Conservation (phyloP, 2,888 invertebrate species). For the Cantharis lateralis region DNA sequence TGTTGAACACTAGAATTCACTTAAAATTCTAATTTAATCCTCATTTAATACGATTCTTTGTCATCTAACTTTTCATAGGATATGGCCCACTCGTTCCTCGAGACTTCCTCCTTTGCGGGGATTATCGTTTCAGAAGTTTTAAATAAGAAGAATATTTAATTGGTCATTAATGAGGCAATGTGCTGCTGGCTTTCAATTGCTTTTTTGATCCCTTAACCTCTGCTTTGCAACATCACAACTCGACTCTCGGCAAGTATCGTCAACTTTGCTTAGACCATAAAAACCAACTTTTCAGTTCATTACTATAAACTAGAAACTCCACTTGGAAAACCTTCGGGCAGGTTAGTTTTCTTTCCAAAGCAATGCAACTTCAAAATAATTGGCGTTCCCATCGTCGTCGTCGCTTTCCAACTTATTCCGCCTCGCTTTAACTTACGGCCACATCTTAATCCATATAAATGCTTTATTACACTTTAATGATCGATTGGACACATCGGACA, state of each 20-base stretch:
- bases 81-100: slow-evolving; percentile 19
- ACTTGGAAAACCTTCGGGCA: slow-evolving; percentile 13
- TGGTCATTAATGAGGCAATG: slow-evolving; percentile 21
- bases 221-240: slow-evolving; percentile 4
- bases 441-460: neutral
- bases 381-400: slow-evolving; percentile 1
- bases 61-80: slow-evolving; percentile 36
- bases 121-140: slow-evolving; percentile 16
- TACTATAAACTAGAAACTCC: neutral
- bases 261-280: neutral
- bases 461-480: neutral
- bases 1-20: slow-evolving; percentile 50
- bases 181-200: slow-evolving; percentile 5
- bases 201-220: neutral
- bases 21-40: slow-evolving; percentile 50
- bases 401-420: neutral
- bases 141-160: slow-evolving; percentile 25
- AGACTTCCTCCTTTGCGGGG: slow-evolving; percentile 18
- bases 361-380: slow-evolving; percentile 11
- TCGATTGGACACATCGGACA: neutral
- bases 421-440: neutral
- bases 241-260: neutral
- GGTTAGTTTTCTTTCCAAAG: slow-evolving; percentile 18
- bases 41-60: slow-evolving; percentile 49
- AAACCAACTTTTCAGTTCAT: neutral